Conservation (phyloP, 1,140 invertebrate species). For the Anthonomus grandis region DNA sequence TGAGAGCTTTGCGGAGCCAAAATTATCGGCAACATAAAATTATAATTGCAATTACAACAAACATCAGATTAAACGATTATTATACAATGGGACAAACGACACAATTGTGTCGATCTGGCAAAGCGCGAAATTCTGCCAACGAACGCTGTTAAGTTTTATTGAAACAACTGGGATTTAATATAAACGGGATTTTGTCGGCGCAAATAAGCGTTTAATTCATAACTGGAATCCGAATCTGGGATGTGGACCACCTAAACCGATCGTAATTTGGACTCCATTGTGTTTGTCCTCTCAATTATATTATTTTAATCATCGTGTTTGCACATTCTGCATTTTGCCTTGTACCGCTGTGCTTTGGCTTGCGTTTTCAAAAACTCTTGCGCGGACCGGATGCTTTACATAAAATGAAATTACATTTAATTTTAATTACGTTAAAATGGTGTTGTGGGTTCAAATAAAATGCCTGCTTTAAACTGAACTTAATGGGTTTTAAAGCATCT, state of each 20-base stretch:
- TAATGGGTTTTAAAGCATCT: too few species aligned
- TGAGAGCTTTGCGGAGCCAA: too few species aligned
- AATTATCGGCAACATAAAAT: too few species aligned
- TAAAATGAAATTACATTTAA: too few species aligned
- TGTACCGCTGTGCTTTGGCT: too few species aligned
- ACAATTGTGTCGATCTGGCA: constrained; percentile 3
- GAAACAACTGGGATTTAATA: constrained; percentile 14
- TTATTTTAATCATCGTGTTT: constrained; percentile 19
- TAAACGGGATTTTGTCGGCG: constrained; percentile 9
- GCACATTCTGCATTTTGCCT: constrained; percentile 6
- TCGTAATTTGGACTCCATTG: constrained; percentile 11
- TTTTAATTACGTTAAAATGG: too few species aligned
- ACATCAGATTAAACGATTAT: constrained; percentile 8
- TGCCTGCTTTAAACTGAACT: too few species aligned
- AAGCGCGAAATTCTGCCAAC: constrained; percentile 8
- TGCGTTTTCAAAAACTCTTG: too few species aligned
- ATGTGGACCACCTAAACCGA: constrained; percentile 11
- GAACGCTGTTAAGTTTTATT: constrained; percentile 11
- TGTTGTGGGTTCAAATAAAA: too few species aligned
- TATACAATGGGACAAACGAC: constrained; percentile 4
- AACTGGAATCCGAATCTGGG: constrained; percentile 3
- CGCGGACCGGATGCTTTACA: too few species aligned
- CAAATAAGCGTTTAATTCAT: constrained; percentile 20
- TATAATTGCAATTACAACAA: constrained; percentile 3
- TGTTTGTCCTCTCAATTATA: constrained; percentile 17